A percentile compares a stretch with the other conserved stretches of the same genome.
phyloP scores from a whole-genome alignment of 2,113 vertebrate species.

The Dipodomys stephensi region DNA sequence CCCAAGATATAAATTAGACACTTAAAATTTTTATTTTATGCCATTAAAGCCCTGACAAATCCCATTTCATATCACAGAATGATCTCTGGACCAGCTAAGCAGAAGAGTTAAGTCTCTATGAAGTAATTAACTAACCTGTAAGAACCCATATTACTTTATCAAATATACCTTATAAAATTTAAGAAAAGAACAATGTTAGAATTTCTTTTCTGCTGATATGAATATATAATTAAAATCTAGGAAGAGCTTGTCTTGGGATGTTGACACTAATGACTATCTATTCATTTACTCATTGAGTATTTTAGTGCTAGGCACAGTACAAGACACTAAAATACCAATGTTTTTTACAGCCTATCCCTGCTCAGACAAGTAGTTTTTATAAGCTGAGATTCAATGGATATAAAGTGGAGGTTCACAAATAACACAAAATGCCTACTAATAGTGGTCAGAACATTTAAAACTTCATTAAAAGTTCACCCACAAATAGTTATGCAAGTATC shows the following conservation, averaged over 20 bases:
- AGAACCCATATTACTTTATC: neutral
- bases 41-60: neutral
- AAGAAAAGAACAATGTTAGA: neutral
- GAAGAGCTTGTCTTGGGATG: neutral
- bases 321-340: neutral
- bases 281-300: neutral
- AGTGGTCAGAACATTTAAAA: neutral
- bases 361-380: neutral
- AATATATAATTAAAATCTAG: neutral
- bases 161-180: neutral
- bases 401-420: neutral
- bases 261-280: neutral
- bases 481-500: neutral
- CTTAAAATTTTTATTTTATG: constrained; percentile 17
- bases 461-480: neutral
- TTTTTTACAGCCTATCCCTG: neutral
- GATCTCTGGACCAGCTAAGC: constrained; percentile 5
- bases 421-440: neutral
- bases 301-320: neutral
- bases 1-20: constrained; percentile 8
- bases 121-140: constrained; percentile 26
- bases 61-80: constrained; percentile 8
- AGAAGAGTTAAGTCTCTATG: constrained; percentile 38
- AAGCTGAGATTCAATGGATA: neutral
- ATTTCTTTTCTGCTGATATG: neutral